phyloP scores from a whole-genome alignment of 2,797 vertebrate species.

The Galaxias olidus region DNA sequence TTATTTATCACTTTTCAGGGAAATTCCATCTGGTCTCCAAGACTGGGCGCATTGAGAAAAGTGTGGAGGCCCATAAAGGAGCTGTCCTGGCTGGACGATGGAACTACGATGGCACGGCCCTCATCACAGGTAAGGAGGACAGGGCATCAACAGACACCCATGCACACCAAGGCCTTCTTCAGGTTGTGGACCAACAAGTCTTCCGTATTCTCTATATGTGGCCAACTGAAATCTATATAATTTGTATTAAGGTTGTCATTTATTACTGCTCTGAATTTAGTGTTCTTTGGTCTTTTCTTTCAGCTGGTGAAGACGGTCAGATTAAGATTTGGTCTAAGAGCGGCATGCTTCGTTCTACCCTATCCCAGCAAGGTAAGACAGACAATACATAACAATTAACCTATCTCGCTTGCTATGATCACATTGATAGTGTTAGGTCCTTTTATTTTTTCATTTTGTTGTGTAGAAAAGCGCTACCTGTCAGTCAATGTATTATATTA shows the following conservation, averaged over 20 bases:
- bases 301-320: slow-evolving; percentile 94
- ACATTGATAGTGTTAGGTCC: too few relatives aligned
- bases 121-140: slow-evolving; percentile 86
- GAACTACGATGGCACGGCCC: slow-evolving; percentile 94
- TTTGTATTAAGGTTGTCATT: not conserved
- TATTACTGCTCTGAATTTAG: not conserved
- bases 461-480: too few relatives aligned
- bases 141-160: not conserved
- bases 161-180: too few relatives aligned
- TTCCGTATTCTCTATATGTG: not conserved
- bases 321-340: slow-evolving; percentile 99
- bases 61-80: slow-evolving; percentile 91
- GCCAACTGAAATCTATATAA: not conserved
- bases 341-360: slow-evolving; percentile 95
- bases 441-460: too few relatives aligned
- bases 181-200: not conserved
- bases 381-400: too few relatives aligned
- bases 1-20: slow-evolving; percentile 71
- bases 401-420: too few relatives aligned
- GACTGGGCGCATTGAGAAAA: slow-evolving; percentile 91
- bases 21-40: slow-evolving; percentile 94
- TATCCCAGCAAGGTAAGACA: slow-evolving; percentile 89
- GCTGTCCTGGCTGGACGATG: slow-evolving; percentile 92
- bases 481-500: too few relatives aligned
- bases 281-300: slow-evolving; percentile 30